These are phyloP conservation scores for Nicator chloris DNA, from an alignment of 2,113 vertebrate species.

Conservation along the genomic window DNA sequence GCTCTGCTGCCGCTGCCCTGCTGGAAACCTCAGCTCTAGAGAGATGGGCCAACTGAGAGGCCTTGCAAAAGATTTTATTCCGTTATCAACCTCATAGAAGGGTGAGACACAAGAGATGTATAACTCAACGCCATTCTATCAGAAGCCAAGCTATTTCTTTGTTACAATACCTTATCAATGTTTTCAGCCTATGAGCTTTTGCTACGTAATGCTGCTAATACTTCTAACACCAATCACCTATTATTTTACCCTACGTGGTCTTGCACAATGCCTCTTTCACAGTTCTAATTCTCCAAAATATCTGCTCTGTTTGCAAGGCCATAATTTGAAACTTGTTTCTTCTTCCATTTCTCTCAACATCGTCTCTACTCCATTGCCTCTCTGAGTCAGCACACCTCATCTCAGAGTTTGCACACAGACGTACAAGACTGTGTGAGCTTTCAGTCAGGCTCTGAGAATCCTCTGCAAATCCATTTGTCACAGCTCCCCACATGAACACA, in stretches of 20 bases:
- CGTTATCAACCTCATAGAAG: background rate
- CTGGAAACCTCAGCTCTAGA: background rate
- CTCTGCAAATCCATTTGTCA: background rate
- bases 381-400: background rate
- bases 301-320: background rate
- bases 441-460: background rate
- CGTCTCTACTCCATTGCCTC: background rate
- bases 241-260: background rate
- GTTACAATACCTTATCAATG: background rate
- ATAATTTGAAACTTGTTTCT: background rate
- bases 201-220: background rate
- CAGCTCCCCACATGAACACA: fast-evolving
- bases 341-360: too few species aligned
- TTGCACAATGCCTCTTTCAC: background rate
- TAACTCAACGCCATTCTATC: background rate
- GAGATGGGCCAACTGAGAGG: background rate
- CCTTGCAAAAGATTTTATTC: background rate
- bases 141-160: background rate
- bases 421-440: background rate
- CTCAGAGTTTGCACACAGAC: background rate
- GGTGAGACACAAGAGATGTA: background rate
- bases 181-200: background rate
- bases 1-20: background rate
- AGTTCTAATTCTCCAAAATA: background rate
- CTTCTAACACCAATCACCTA: background rate